Percentiles rank a stretch among this genome's conserved stretches.
These are phyloP conservation scores for Hydrocynus forskahlii DNA, from an alignment of 2,797 vertebrate genomes.

Conservation along the genomic window DNA sequence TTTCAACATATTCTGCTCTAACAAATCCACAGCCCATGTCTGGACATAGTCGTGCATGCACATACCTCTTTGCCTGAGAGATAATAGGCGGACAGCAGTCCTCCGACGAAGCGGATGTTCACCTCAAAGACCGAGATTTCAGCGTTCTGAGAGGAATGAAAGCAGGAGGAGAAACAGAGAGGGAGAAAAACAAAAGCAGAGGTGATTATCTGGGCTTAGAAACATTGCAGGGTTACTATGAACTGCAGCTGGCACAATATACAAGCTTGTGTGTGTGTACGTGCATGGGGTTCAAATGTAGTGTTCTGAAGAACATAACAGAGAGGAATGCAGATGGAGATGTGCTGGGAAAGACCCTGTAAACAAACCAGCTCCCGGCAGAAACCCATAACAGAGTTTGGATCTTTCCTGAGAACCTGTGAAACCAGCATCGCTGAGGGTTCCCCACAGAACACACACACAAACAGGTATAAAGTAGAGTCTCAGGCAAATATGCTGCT, in stretches of 20 bases:
- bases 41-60: constrained; percentile 8
- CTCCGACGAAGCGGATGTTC: constrained; percentile 97
- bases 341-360: constrained; percentile 14
- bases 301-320: constrained; percentile 13
- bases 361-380: constrained; percentile 37
- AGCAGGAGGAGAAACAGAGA: constrained; percentile 15
- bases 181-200: constrained; percentile 8
- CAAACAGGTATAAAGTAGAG: neutral
- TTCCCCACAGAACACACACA: constrained; percentile 4
- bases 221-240: constrained; percentile 10
- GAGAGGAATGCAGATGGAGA: constrained; percentile 15
- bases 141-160: constrained; percentile 81
- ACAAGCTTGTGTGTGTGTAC: neutral
- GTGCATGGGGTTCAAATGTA: constrained; percentile 11
- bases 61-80: constrained; percentile 98
- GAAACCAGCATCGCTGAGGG: constrained; percentile 12
- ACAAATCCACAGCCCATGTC: neutral
- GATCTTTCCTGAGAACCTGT: constrained; percentile 38
- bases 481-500: too few relatives aligned
- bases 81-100: constrained; percentile 96
- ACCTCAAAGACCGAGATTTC: constrained; percentile 98
- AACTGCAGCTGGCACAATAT: constrained; percentile 11
- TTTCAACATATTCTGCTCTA: constrained; percentile 4
- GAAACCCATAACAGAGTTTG: constrained; percentile 1
- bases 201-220: constrained; percentile 41